Evolutionary conservation across 2,888 invertebrate species (phyloP).

Genomic region (Timandra comae): DNA sequence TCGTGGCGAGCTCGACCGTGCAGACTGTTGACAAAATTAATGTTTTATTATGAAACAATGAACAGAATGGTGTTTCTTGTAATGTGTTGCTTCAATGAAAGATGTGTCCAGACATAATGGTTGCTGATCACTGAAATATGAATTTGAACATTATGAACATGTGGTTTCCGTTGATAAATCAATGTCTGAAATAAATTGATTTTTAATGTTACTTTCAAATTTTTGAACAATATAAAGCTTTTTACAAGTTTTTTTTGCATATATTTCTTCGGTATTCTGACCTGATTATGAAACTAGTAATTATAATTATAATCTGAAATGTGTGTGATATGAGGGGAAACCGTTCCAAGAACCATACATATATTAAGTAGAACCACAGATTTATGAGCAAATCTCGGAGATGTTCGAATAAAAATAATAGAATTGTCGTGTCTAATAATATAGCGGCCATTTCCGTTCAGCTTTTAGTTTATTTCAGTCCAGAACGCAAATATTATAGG

Average conservation of each 20-base stretch:
- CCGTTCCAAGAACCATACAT: slow-evolving; percentile 56
- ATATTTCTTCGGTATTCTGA: no score
- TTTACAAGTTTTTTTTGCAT: slow-evolving; percentile 14
- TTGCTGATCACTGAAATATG: slow-evolving; percentile 32
- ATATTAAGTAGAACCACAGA: slow-evolving; percentile 52
- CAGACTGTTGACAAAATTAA: slow-evolving; percentile 72
- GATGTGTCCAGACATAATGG: slow-evolving; percentile 47
- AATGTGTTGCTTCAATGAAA: slow-evolving; percentile 55
- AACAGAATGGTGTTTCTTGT: slow-evolving; percentile 59
- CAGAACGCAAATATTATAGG: slow-evolving; percentile 69
- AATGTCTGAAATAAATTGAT: slow-evolving; percentile 23
- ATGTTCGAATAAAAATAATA: slow-evolving; percentile 77
- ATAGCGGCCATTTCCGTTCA: slow-evolving; percentile 72
- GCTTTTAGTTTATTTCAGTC: slow-evolving; percentile 70
- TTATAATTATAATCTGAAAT: slow-evolving; percentile 48
- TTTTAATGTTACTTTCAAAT: slow-evolving; percentile 27
- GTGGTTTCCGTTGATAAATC: slow-evolving; percentile 24
- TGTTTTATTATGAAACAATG: slow-evolving; percentile 75
- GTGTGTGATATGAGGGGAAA: slow-evolving; percentile 43
- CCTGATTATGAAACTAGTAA: slow-evolving; percentile 15
- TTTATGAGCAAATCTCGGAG: slow-evolving; percentile 69
- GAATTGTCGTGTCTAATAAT: slow-evolving; percentile 76
- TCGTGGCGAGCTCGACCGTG: slow-evolving; percentile 50
- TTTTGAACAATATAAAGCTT: slow-evolving; percentile 20
- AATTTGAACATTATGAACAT: slow-evolving; percentile 27